Conservation (phyloP, 2,113 vertebrate species). For the Chaenocephalus aceratus region DNA sequence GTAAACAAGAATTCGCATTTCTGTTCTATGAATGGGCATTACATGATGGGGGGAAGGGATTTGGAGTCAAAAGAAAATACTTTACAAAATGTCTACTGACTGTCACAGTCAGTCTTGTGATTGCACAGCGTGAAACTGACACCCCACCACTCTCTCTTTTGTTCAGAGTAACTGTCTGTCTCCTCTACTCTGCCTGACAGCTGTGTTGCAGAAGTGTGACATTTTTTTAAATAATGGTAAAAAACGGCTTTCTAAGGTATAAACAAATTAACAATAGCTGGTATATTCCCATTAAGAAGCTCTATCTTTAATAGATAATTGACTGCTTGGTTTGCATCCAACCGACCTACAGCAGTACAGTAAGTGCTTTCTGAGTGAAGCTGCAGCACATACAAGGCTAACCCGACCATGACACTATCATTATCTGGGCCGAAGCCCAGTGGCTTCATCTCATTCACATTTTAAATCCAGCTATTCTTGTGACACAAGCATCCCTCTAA, state of each 20-base stretch:
- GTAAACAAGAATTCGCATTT: neutral
- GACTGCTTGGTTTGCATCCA: neutral
- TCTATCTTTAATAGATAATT: constrained; percentile 21
- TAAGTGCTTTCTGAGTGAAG: neutral
- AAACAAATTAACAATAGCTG: neutral
- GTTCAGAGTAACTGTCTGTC: constrained; percentile 10
- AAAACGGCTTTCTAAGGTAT: neutral
- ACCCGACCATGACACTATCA: constrained; percentile 20
- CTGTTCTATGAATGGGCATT: neutral
- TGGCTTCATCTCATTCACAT: constrained; percentile 22
- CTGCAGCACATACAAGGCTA: constrained; percentile 2
- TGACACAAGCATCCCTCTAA: constrained; percentile 22
- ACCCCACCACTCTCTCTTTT: constrained; percentile 1
- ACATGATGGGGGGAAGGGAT: neutral
- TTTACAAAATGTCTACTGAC: neutral
- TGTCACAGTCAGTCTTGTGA: constrained; percentile 20
- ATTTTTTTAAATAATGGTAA: constrained; percentile 16
- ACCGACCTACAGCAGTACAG: neutral
- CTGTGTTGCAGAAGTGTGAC: constrained; percentile 5
- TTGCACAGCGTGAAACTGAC: constrained; percentile 6
- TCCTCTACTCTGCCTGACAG: neutral
- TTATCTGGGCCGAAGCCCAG: too few relatives aligned
- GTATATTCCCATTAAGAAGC: neutral
- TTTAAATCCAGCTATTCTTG: constrained; percentile 26
- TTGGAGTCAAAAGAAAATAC: neutral